Conservation (phyloP, 2,797 vertebrate genomes). For the Schizopygopsis pylzovi region DNA sequence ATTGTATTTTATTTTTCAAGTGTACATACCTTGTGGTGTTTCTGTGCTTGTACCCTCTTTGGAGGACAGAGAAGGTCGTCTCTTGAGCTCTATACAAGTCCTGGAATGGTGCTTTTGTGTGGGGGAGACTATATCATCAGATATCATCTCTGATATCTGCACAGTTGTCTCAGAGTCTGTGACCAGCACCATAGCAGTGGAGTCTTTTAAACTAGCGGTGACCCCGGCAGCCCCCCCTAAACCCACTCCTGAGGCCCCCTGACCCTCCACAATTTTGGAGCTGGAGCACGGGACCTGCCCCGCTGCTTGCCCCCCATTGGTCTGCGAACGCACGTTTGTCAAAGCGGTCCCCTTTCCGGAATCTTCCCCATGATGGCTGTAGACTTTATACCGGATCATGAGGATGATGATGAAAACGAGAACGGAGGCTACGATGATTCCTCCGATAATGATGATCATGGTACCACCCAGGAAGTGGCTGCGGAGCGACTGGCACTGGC, state of each 20-base stretch:
- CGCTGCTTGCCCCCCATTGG: slow-evolving; percentile 70
- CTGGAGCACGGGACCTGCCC: slow-evolving; percentile 72
- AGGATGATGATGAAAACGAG: slow-evolving; percentile 95
- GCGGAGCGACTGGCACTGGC: slow-evolving; percentile 85
- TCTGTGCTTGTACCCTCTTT: slow-evolving; percentile 78
- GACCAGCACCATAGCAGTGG: slow-evolving; percentile 74
- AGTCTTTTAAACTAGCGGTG: slow-evolving; percentile 73
- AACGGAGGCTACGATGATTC: slow-evolving; percentile 93
- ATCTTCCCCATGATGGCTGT: slow-evolving; percentile 81
- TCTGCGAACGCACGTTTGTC: slow-evolving; percentile 78
- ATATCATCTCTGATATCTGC: slow-evolving; percentile 68
- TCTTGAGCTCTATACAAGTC: slow-evolving; percentile 81
- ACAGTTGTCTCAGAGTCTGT: slow-evolving; percentile 69
- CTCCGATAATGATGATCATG: slow-evolving; percentile 96
- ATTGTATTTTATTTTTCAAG: too few relatives aligned
- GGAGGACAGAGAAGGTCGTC: slow-evolving; percentile 72
- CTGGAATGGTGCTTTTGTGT: slow-evolving; percentile 75
- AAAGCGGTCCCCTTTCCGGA: slow-evolving; percentile 74
- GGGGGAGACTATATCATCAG: slow-evolving; percentile 77
- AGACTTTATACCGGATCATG: slow-evolving; percentile 95
- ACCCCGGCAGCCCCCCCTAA: slow-evolving; percentile 43
- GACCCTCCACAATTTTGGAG: slow-evolving; percentile 79
- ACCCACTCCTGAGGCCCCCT: slow-evolving; percentile 71
- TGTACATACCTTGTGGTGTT: slow-evolving; percentile 69
- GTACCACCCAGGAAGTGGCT: slow-evolving; percentile 93